Evolutionary conservation across 2,797 vertebrate species (phyloP).

Genomic region (Typhlichthys subterraneus): DNA sequence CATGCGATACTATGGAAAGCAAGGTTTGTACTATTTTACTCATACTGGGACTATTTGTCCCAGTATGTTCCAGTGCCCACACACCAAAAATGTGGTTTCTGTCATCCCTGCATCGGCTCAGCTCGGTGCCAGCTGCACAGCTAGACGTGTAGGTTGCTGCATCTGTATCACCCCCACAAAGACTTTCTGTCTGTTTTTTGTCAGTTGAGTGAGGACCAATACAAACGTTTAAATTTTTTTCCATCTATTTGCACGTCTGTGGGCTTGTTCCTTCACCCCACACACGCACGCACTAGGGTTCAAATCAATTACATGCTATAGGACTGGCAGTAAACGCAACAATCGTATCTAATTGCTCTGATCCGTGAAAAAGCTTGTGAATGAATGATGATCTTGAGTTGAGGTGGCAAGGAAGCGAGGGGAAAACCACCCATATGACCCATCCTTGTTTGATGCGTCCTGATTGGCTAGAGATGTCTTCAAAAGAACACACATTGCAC

Average conservation of each 20-base stretch:
- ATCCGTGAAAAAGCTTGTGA: constrained; percentile 50
- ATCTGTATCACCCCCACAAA: too few relatives aligned
- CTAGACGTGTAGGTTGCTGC: too few relatives aligned
- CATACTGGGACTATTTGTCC: constrained; percentile 4
- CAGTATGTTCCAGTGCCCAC: constrained; percentile 23
- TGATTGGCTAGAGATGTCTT: constrained; percentile 27
- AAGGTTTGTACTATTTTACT: constrained; percentile 33
- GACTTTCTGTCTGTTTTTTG: too few relatives aligned
- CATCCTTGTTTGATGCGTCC: constrained; percentile 9
- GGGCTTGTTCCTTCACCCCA: not conserved
- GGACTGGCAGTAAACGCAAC: not conserved
- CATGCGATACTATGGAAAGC: constrained; percentile 27
- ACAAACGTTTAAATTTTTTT: too few relatives aligned
- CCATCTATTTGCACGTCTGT: constrained; percentile 21
- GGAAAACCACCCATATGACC: constrained; percentile 41
- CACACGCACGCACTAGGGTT: constrained; percentile 17
- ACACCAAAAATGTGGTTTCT: constrained; percentile 21
- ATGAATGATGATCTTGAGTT: constrained; percentile 56
- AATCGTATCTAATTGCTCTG: constrained; percentile 2
- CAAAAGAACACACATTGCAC: not conserved
- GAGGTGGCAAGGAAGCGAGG: constrained; percentile 7
- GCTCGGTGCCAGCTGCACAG: constrained; percentile 8
- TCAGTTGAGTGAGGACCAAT: too few relatives aligned
- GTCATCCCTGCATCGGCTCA: constrained; percentile 22
- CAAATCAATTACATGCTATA: constrained; percentile 23